Conservation (phyloP, 2,797 vertebrate genomes). For the Aplochiton taeniatus region DNA sequence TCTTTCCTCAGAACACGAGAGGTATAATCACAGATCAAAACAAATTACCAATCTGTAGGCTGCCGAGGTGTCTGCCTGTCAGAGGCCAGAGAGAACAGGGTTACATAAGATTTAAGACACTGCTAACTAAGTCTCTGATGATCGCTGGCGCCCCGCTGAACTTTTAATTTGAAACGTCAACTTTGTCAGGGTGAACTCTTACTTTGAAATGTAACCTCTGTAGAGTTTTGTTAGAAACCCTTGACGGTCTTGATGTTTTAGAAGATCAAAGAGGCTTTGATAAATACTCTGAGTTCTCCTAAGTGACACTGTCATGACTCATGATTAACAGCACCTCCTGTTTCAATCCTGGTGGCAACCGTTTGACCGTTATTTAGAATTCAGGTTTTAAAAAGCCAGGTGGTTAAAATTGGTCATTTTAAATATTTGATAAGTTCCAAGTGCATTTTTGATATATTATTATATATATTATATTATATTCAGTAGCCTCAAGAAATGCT, state of each 20-base stretch:
- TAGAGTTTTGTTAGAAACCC: no score
- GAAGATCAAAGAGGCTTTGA: constrained; percentile 54
- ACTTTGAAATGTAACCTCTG: no score
- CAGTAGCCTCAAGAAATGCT: no score
- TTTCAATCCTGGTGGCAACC: neutral
- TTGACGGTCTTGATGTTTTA: neutral
- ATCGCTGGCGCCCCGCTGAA: constrained; percentile 64
- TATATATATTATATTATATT: no score
- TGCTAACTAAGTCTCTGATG: constrained; percentile 72
- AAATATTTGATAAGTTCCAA: no score
- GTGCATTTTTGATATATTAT: no score
- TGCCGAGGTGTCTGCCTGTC: constrained; percentile 74
- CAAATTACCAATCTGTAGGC: constrained; percentile 82
- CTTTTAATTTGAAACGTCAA: constrained; percentile 64
- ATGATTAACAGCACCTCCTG: constrained; percentile 37
- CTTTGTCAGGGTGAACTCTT: no score
- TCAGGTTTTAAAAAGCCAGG: no score
- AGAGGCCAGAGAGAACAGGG: constrained; percentile 61
- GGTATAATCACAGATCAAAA: constrained; percentile 84
- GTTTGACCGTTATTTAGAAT: no score
- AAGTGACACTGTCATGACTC: constrained; percentile 54
- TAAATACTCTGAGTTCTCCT: constrained; percentile 41
- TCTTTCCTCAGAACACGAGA: constrained; percentile 76
- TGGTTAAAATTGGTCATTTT: no score
- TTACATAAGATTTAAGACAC: constrained; percentile 79